Evolutionary conservation across 1,140 invertebrate species (phyloP), one percentile per base, ranked within the genome.

Genomic region (Babylonia areolata): DNA sequence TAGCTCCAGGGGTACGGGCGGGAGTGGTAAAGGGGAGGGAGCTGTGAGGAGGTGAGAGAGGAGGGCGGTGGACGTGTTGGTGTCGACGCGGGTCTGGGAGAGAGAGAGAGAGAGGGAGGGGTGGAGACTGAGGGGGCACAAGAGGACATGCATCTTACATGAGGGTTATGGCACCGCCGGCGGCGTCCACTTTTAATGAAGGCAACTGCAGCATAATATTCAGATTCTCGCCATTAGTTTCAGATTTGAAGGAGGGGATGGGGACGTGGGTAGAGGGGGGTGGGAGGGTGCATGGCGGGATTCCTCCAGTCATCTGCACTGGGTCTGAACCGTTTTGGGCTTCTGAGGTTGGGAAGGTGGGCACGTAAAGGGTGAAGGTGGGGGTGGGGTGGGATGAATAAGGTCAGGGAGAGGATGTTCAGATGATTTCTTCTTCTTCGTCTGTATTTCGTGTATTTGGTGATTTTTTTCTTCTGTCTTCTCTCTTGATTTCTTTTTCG

Each of bases 91-190:
- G 37, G 37, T 31, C 31, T 9, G 81, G 54, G 46, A 35, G 54
- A 15, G 42, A 15, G 15, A 46, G 58, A 64, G 20, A 23, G 58
- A 3, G 58, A 28, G 58, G 58, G 3, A 28, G 58, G 9, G 58
- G 58, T 9, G 35, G 23, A 23, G 35, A n/a, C 11, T 6, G 75
- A 15, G 75, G 42, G 42, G 42, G 42, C 5, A 46, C 40, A 54
- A 78, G 40, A 17, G 64, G 71, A 69, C 69, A 84, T 84, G 69
- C 69, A 84, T 78, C 31, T 84, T 84, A 82, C 81, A 82, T 82
- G 81, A 71, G 81, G 81, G 81, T 51, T 82, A 64, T 20, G 33
- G 58, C 51, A 33, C 54, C 33, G 39, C 54, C 46, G 37, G 54
- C 35, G 81, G 81, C 81, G 33, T 71, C 58, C 31, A 82, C n/a